phyloP scores from a whole-genome alignment of 2,797 vertebrate species.

The Hyperoplus immaculatus region DNA sequence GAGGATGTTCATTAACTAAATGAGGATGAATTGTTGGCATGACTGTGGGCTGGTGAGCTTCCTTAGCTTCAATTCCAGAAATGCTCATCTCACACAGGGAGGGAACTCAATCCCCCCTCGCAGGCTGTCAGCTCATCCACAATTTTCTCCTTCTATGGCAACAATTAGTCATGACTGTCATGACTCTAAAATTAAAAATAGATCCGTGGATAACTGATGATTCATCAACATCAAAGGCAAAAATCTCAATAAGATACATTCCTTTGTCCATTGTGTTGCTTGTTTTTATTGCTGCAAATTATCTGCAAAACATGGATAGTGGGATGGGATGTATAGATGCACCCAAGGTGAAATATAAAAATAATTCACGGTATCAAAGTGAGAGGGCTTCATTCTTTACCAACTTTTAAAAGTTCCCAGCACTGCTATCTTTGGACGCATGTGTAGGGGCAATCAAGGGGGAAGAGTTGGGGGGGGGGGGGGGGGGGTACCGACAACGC shows the following conservation, averaged over 20 bases:
- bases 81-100: constrained; percentile 65
- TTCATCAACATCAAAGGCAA: constrained; percentile 1
- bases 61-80: constrained; percentile 70
- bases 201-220: not conserved
- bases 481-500: no score
- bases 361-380: constrained; percentile 7
- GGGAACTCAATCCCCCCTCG: constrained; percentile 64
- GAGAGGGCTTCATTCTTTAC: not conserved
- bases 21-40: constrained; percentile 78
- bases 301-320: not conserved
- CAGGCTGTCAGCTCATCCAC: constrained; percentile 67
- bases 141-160: constrained; percentile 46
- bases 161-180: constrained; percentile 30
- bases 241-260: not conserved
- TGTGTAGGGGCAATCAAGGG: no score
- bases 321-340: constrained; percentile 1
- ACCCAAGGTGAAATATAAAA: not conserved
- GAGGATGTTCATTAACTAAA: constrained; percentile 81
- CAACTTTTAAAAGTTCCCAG: not conserved
- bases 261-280: not conserved
- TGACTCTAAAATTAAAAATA: not conserved
- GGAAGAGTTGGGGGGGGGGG: no score
- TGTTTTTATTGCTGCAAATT: not conserved
- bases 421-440: no score
- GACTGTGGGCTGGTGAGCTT: constrained; percentile 73